phyloP scores from a whole-genome alignment of 2,888 invertebrate species.

The Amphipyra berbera region DNA sequence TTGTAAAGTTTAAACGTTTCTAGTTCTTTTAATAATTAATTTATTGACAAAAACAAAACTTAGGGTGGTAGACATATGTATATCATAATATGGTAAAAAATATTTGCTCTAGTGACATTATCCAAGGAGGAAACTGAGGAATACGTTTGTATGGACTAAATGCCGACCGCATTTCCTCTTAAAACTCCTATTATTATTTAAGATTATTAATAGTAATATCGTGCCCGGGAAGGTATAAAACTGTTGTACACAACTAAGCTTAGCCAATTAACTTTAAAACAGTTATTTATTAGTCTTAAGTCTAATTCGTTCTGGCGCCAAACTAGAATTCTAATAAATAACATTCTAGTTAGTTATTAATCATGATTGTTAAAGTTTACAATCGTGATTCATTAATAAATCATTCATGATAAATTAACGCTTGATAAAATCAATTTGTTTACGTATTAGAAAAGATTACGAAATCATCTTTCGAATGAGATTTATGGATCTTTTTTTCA shows the following conservation, averaged over 20 bases:
- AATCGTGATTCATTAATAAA: constrained; percentile 24
- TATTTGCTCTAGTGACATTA: no score
- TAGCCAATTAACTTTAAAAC: constrained; percentile 28
- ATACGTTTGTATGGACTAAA: no score
- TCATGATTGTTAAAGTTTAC: constrained; percentile 26
- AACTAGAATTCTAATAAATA: constrained; percentile 12
- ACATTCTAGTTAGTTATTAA: constrained; percentile 10
- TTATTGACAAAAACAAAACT: no score
- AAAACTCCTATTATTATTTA: not conserved
- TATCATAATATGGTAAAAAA: no score
- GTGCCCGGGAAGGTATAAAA: not conserved
- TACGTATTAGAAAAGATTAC: constrained; percentile 2
- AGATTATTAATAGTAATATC: constrained; percentile 1
- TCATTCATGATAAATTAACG: constrained; percentile 8
- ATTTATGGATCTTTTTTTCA: not conserved
- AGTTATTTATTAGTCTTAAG: constrained; percentile 24
- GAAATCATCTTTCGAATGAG: not conserved
- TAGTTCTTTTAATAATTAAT: no score
- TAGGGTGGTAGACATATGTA: no score
- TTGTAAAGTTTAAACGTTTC: no score
- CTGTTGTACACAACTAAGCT: constrained; percentile 2
- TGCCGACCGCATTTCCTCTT: no score
- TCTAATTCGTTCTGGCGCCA: constrained; percentile 33
- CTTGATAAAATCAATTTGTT: constrained; percentile 13
- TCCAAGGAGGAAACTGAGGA: no score